Base-by-base conservation (phyloP, 2,113 vertebrate genomes). In the Hymenochirus boettgeri region DNA sequence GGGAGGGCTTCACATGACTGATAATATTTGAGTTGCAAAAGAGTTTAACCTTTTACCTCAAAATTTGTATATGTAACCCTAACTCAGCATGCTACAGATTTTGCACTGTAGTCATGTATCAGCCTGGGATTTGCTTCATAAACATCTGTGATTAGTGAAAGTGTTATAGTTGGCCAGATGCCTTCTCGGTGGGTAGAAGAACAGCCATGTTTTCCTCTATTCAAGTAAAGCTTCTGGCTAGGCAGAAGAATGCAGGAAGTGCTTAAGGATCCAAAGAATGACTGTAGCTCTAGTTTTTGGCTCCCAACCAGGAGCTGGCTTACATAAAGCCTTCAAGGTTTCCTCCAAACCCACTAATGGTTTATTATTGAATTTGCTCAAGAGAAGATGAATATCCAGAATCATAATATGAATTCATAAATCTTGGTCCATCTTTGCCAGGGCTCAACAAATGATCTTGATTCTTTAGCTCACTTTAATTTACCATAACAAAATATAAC, bases 11-110 rank as follows among this genome's bases (percentile, higher is more conserved):
- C 6, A 42, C 39, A n/a, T 42, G 15, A 42, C 39, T 15, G 11
- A 42, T 42, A 42, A 42, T 42, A n/a, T 42, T 42, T 42, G 39
- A 42, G 39, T 42, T 42, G 39, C 39, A n/a, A n/a, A n/a, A 18
- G 39, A 3, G 39, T 42, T 42, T 42, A 42, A 42, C 39, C 17
- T 42, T n/a, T 7, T 42, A 15, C 39, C 39, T 42, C 15, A 42
- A 13, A 42, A 15, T 55, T 3, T 53, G 50, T 53, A 25, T 55
- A 17, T 18, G 7, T 55, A 55, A 55, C 26, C 52, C 17, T n/a
- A 7, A n/a, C 13, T 27, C 25, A 9, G 17, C 11, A 19, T 27
- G n/a, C 26, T 17, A 31, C 17, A 25, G 10, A 27, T 15, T 55
- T 55, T 25, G n/a, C 26, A 55, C 15, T 55, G 12, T 55, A 10